Conservation (phyloP, 2,888 invertebrate genomes). For the Ormyrus labotus region DNA sequence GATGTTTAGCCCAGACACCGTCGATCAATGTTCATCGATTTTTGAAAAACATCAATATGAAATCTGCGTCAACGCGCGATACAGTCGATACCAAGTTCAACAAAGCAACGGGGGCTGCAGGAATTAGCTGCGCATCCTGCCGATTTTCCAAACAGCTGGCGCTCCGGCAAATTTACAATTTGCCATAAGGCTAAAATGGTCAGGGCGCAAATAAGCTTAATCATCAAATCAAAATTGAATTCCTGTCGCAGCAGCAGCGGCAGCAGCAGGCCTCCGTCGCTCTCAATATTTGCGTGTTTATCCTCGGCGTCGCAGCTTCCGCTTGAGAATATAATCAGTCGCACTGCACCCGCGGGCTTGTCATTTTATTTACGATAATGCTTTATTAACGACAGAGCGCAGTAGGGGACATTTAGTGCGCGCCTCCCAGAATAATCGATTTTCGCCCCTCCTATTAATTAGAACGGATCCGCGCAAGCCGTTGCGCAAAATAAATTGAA, state of each 20-base stretch:
- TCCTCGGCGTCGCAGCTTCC: no score
- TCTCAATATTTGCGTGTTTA: not conserved
- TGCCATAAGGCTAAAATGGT: slow-evolving; percentile 19
- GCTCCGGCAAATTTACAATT: slow-evolving; percentile 16
- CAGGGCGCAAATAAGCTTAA: slow-evolving; percentile 25
- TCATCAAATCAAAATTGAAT: slow-evolving; percentile 23
- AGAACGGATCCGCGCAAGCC: slow-evolving; percentile 22
- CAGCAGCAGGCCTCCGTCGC: not conserved
- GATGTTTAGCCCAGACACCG: no score
- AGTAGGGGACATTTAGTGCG: not conserved
- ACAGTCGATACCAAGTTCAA: no score
- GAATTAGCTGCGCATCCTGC: not conserved
- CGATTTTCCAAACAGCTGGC: not conserved
- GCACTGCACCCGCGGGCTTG: not conserved
- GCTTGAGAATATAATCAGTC: slow-evolving; percentile 9
- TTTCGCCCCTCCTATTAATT: slow-evolving; percentile 19
- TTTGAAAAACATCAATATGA: no score
- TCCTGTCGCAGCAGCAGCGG: not conserved
- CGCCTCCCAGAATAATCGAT: slow-evolving; percentile 5
- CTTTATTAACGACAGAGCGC: slow-evolving; percentile 26
- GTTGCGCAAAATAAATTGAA: slow-evolving; percentile 27
- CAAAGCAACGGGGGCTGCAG: not conserved
- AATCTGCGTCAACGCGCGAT: no score
- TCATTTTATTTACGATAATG: slow-evolving; percentile 31
- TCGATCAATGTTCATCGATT: no score